A percentile compares a stretch with the other conserved stretches of the same genome.
Conservation (phyloP, 2,888 invertebrate species). For the Conus canariensis region DNA sequence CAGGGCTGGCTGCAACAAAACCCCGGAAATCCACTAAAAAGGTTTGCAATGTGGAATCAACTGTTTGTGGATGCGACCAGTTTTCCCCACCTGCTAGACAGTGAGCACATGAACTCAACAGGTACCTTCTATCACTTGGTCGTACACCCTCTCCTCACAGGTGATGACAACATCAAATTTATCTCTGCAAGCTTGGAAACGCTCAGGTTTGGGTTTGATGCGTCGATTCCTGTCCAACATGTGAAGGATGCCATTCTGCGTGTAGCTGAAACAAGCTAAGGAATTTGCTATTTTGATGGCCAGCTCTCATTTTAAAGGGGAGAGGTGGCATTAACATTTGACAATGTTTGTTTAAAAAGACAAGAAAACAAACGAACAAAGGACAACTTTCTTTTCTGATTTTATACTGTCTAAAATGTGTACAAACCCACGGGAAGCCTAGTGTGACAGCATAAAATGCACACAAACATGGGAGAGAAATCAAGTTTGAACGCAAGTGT, state of each 20-base stretch:
- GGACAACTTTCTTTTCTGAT: no score
- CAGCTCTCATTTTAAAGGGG: no score
- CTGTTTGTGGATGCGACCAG: not conserved
- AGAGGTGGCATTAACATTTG: no score
- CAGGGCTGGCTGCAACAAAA: no score
- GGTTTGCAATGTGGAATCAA: not conserved
- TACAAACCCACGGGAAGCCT: no score
- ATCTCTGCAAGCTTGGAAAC: slow-evolving; percentile 93
- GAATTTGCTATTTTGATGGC: not conserved
- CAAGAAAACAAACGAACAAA: no score
- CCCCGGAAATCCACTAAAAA: no score
- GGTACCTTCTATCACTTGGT: slow-evolving; percentile 95
- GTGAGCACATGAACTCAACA: not conserved
- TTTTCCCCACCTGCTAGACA: not conserved
- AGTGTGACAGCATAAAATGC: no score
- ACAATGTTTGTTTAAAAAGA: no score
- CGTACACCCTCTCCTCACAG: slow-evolving; percentile 98
- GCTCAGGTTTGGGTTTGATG: slow-evolving; percentile 95
- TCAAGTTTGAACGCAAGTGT: no score
- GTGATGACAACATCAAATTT: slow-evolving; percentile 97
- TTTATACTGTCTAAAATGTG: no score
- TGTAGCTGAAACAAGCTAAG: slow-evolving; percentile 83
- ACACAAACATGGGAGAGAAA: no score
- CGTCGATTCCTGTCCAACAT: slow-evolving; percentile 98
- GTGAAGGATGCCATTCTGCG: slow-evolving; percentile 97